These are phyloP conservation scores for Cyclopterus lumpus DNA, from an alignment of 2,797 vertebrate genomes.

Conservation along the genomic window DNA sequence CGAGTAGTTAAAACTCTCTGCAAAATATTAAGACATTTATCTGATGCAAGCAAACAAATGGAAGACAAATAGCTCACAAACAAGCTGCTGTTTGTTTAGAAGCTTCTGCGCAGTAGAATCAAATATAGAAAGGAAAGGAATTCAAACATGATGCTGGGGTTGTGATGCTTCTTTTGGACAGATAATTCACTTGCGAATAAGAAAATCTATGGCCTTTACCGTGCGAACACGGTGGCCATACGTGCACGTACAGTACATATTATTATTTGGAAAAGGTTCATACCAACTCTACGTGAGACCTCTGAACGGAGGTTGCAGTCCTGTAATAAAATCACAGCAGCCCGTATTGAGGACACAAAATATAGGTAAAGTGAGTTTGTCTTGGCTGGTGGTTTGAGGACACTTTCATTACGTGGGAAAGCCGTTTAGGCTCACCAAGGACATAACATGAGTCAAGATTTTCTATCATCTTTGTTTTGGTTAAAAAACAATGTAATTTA, in stretches of 20 bases:
- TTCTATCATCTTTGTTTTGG: constrained; percentile 16
- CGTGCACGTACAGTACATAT: constrained; percentile 23
- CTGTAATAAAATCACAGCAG: constrained; percentile 30
- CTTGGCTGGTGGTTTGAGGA: background rate
- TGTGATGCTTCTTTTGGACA: constrained; percentile 17
- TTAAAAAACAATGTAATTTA: constrained; percentile 20
- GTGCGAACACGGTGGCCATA: constrained; percentile 14
- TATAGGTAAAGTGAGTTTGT: constrained; percentile 3
- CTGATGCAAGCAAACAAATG: background rate
- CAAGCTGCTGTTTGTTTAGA: constrained; percentile 2
- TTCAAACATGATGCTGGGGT: background rate
- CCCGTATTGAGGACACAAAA: background rate
- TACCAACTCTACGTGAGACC: background rate
- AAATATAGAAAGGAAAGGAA: constrained; percentile 18
- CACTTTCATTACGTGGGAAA: constrained; percentile 20
- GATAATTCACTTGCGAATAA: background rate
- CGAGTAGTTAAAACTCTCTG: background rate
- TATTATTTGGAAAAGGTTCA: constrained; percentile 13
- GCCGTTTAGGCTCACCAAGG: background rate
- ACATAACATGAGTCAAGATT: background rate
- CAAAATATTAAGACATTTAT: background rate
- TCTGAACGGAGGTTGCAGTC: background rate
- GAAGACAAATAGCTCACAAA: constrained; percentile 24
- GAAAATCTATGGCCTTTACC: constrained; percentile 16
- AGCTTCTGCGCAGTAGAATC: constrained; percentile 5